These are phyloP conservation scores for Drosophila mulleri DNA, from an alignment of 2,888 invertebrate species.

Conservation along the genomic window DNA sequence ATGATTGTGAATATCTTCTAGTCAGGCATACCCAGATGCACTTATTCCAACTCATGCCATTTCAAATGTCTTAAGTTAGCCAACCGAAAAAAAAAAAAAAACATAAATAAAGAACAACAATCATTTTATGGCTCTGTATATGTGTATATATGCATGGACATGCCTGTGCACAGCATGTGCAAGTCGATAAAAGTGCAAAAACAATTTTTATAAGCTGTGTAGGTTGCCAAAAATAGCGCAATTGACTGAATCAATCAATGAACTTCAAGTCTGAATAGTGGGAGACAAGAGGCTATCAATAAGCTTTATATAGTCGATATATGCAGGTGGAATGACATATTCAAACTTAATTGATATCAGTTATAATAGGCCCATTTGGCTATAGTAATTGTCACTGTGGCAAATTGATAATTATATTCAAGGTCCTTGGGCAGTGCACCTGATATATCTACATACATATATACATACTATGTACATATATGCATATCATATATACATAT, in stretches of 20 bases:
- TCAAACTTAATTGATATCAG: slow-evolving; percentile 39
- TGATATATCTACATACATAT: too few species aligned
- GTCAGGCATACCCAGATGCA: neutral
- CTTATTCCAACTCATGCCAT: neutral
- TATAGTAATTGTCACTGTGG: slow-evolving; percentile 50
- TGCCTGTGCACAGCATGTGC: neutral
- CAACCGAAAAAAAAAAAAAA: neutral
- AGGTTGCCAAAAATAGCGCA: slow-evolving; percentile 46
- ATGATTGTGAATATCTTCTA: neutral
- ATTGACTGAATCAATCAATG: slow-evolving; percentile 50
- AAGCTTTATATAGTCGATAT: neutral
- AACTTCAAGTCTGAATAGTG: slow-evolving; percentile 15
- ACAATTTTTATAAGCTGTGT: neutral
- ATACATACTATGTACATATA: neutral
- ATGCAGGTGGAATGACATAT: slow-evolving; percentile 19
- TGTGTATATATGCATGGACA: neutral
- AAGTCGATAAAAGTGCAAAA: slow-evolving; percentile 11
- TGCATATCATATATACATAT: neutral
- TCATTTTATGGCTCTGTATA: neutral
- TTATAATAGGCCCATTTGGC: slow-evolving; percentile 41
- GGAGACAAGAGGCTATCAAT: slow-evolving; percentile 3
- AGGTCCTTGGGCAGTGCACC: slow-evolving; percentile 49
- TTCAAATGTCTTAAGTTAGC: neutral
- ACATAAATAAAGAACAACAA: neutral
- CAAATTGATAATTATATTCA: slow-evolving; percentile 52